Conservation (phyloP, 2,113 vertebrate species). For the Phrynosoma blainvillii region DNA sequence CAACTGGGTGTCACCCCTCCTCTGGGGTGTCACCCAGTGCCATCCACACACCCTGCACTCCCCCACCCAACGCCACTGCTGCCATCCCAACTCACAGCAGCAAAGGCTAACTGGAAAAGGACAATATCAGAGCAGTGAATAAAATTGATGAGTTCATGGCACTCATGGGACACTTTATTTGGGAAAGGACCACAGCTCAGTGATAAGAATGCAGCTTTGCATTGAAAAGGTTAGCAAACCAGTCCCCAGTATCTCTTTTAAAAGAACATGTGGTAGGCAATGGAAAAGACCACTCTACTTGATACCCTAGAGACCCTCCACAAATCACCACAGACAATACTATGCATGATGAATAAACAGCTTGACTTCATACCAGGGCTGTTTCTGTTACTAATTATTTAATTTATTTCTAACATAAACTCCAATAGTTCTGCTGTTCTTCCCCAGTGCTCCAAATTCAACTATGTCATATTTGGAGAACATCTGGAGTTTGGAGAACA, state of each 20-base stretch:
- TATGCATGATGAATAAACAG: neutral
- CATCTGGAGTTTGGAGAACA: too few species aligned
- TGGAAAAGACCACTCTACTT: neutral
- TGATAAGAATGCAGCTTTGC: neutral
- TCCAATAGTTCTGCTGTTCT: neutral
- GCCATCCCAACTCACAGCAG: neutral
- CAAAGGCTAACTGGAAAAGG: neutral
- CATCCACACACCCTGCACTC: too few species aligned
- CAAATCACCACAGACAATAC: neutral
- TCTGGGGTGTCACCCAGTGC: too few species aligned
- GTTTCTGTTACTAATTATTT: neutral
- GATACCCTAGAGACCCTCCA: too few species aligned
- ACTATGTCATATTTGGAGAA: too few species aligned
- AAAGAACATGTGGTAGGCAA: neutral
- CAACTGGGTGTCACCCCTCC: too few species aligned
- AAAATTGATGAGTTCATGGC: neutral
- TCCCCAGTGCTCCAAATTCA: too few species aligned
- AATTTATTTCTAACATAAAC: neutral
- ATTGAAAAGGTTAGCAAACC: neutral
- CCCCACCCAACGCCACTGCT: neutral
- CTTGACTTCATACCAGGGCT: too few species aligned
- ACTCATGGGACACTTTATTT: too few species aligned
- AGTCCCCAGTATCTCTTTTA: neutral
- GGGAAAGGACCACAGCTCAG: neutral
- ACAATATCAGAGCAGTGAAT: neutral